Base-by-base conservation (phyloP, 2,888 invertebrate species). In the Anoncus sp. region DNA sequence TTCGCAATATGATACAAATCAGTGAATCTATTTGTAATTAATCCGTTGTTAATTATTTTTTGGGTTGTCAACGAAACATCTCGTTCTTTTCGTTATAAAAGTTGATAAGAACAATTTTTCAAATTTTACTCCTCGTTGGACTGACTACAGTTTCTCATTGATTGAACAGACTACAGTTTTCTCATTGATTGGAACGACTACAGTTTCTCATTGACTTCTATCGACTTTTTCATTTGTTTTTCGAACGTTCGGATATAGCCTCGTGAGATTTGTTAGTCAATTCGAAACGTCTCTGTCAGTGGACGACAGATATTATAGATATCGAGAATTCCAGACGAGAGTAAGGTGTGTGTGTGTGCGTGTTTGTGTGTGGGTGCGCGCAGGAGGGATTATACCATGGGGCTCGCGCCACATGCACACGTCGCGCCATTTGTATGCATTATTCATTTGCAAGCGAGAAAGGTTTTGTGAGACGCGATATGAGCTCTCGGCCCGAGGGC, bases 401-500 rank as follows among this genome's bases (percentile, higher is more conserved):
- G 49, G 51, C 63, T 62, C 57, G 27, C 24, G 65, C 53, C 70
- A 60, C 65, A 70, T 51, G 63, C 69, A 69, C 43, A 65, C 43
- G 74, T 77, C 77, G 77, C 69, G 59, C 31, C 51, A 59, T 77
- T 74, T 74, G 59, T 71, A 77, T 77, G 70, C 69, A 74, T 77
- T 77, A 74, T 74, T 77, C 77, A 77, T 77, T 70, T 60, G 65
- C 81, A 79, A 79, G 80, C 82, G 79, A 81, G 79, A 57, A 74
- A 76, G 67, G 65, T 59, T 67, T 69, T 79, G n/a, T n/a, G 78
- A 79, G 81, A 83, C 79, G 82, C 85, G 80, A 82, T 82, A 83
- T 84, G 89, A 89, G 86, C 86, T 90, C 88, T 89, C 89, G 82
- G 84, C 81, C 81, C 82, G 80, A 86, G 87, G 86, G 81, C 80